Percentiles rank a stretch among this genome's conserved stretches.
Evolutionary conservation across 2,888 invertebrate species (phyloP).

Genomic region (Rhogogaster chlorosoma): DNA sequence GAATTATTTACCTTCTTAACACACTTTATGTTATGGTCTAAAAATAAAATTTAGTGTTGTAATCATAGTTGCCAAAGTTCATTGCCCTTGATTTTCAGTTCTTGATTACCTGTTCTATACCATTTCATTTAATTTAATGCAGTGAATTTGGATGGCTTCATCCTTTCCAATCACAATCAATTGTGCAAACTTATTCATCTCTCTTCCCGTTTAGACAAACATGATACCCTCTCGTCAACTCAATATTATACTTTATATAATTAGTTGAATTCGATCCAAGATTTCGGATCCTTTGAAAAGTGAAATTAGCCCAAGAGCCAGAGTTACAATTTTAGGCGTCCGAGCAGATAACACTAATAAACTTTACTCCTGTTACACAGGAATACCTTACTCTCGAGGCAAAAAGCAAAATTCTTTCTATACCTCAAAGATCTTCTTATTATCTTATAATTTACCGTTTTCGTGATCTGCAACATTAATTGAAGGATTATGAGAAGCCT

Average conservation of each 20-base stretch:
- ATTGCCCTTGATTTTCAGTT: slow-evolving; percentile 7
- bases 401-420: neutral
- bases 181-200: too few relatives aligned
- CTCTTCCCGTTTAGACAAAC: too few relatives aligned
- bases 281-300: neutral
- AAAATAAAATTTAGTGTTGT: slow-evolving; percentile 42
- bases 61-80: slow-evolving; percentile 40
- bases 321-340: neutral
- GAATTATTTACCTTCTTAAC: slow-evolving; percentile 39
- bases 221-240: neutral
- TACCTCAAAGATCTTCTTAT: neutral
- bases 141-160: neutral
- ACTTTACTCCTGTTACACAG: neutral
- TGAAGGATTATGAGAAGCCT: neutral
- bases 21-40: slow-evolving; percentile 41
- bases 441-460: neutral
- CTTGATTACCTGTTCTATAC: slow-evolving; percentile 1
- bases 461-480: neutral
- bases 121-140: neutral
- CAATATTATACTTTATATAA: neutral
- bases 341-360: neutral
- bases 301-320: neutral
- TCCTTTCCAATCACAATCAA: neutral
- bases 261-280: neutral
- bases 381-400: neutral